Percentiles rank a stretch among this genome's conserved stretches.
These are phyloP conservation scores for Stomatorhinus ivindoensis DNA, from an alignment of 2,113 vertebrate genomes.

Conservation along the genomic window DNA sequence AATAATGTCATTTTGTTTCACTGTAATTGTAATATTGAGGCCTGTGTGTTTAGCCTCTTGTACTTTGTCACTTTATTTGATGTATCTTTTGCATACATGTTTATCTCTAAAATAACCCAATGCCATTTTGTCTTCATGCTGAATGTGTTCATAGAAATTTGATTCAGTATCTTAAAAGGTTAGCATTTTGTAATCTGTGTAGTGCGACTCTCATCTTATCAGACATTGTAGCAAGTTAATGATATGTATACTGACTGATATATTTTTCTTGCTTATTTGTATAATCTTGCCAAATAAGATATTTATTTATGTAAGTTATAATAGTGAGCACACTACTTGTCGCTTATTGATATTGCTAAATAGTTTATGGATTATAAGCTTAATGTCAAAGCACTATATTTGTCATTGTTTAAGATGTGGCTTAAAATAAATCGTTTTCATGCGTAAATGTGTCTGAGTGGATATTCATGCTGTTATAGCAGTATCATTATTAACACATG, in stretches of 20 bases:
- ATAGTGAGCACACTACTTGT: slow-evolving; percentile 62
- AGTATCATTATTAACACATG: not conserved
- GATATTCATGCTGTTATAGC: not conserved
- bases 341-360: slow-evolving; percentile 61
- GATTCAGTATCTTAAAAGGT: slow-evolving; percentile 44
- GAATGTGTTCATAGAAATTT: slow-evolving; percentile 60
- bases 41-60: slow-evolving; percentile 46
- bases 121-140: slow-evolving; percentile 61
- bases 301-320: slow-evolving; percentile 66
- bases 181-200: slow-evolving; percentile 62
- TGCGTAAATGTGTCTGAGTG: slow-evolving; percentile 33
- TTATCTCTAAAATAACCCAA: slow-evolving; percentile 54
- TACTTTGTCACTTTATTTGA: slow-evolving; percentile 60
- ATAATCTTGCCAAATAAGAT: slow-evolving; percentile 58
- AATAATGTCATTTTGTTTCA: slow-evolving; percentile 21
- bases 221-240: slow-evolving; percentile 48
- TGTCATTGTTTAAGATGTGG: slow-evolving; percentile 70
- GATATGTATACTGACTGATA: slow-evolving; percentile 48
- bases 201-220: slow-evolving; percentile 58
- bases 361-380: slow-evolving; percentile 68
- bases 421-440: slow-evolving; percentile 78
- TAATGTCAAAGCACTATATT: slow-evolving; percentile 65
- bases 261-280: slow-evolving; percentile 52
- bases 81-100: slow-evolving; percentile 67
- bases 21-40: slow-evolving; percentile 22